Evolutionary conservation across 2,888 invertebrate species (phyloP), one percentile per base, ranked within the genome.

Genomic region (Lacanobia oleracea): DNA sequence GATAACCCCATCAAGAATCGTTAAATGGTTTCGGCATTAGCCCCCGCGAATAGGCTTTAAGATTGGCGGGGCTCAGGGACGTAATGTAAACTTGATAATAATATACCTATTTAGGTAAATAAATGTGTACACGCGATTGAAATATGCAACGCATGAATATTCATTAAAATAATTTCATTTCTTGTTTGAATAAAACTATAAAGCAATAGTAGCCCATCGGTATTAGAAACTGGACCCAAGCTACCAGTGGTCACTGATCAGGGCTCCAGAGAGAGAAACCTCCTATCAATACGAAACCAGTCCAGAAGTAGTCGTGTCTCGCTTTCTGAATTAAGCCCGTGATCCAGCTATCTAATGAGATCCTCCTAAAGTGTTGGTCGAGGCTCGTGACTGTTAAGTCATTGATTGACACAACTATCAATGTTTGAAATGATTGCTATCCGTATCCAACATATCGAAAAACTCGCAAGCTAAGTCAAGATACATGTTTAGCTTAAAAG

Each of bases 1-100:
- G 83, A 81, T 84, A 81, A 77, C 83, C 75, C 76, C 79, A 84
- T 85, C 72, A 83, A 75, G 84, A 81, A 75, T 64, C 83, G 82
- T 84, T 84, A 84, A 80, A 81, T 83, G 74, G 72, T 84, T 81
- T 79, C 57, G 54, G 77, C 79, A 83, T 83, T 85, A 83, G 63
- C 69, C 59, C 57, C 40, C 59, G 62, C 67, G 70, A 71, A 77
- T 69, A 73, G 61, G 63, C 63, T 63, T 51, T 16, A 62, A 67
- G 59, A 72, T 72, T 72, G 73, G 60, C 53, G 66, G 71, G 37
- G 68, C 72, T 51, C 40, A 23, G 68, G 71, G 70, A 76, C 5
- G 50, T 62, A 45, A 18, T 48, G 48, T 68, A 18, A 65, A 72
- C 51, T 66, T 77, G 48, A 67, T 73, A 77, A 60, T 48, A 80